These are phyloP conservation scores for Arrhamphus sclerolepis DNA, from an alignment of 2,797 vertebrate species.

Conservation along the genomic window DNA sequence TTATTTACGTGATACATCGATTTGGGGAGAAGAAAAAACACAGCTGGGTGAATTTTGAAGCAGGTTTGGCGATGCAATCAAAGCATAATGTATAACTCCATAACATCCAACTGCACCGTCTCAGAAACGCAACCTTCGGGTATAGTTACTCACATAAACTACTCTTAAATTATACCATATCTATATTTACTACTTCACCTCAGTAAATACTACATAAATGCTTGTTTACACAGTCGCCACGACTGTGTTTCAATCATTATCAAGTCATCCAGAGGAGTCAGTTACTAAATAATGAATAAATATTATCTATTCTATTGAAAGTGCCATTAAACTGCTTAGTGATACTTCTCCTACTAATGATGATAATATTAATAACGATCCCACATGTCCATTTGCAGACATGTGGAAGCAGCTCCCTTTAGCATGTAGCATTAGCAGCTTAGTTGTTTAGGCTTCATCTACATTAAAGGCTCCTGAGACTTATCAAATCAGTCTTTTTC, in stretches of 20 bases:
- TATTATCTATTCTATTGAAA: too few relatives aligned
- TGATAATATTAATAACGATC: constrained; percentile 7
- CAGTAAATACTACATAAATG: background rate
- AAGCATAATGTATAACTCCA: background rate
- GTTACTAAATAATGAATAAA: too few relatives aligned
- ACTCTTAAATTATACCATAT: background rate
- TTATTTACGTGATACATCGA: accelerated
- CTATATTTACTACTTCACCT: background rate
- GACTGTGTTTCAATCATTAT: background rate
- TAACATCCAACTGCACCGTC: too few relatives aligned
- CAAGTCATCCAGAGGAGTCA: too few relatives aligned
- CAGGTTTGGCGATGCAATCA: background rate
- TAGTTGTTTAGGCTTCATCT: background rate
- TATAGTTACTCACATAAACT: too few relatives aligned
- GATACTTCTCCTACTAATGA: background rate
- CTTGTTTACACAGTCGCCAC: background rate
- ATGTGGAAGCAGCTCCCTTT: constrained; percentile 63
- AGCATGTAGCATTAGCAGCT: constrained; percentile 70
- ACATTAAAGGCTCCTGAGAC: background rate
- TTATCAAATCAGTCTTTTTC: background rate
- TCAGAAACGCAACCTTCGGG: too few relatives aligned
- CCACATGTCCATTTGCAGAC: constrained; percentile 27
- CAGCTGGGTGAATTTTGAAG: background rate
- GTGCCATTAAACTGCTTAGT: too few relatives aligned
- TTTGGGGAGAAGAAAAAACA: accelerated